Evolutionary conservation across 2,888 invertebrate genomes (phyloP), one percentile per base, ranked within the genome.

Genomic region (Erebia epiphron): DNA sequence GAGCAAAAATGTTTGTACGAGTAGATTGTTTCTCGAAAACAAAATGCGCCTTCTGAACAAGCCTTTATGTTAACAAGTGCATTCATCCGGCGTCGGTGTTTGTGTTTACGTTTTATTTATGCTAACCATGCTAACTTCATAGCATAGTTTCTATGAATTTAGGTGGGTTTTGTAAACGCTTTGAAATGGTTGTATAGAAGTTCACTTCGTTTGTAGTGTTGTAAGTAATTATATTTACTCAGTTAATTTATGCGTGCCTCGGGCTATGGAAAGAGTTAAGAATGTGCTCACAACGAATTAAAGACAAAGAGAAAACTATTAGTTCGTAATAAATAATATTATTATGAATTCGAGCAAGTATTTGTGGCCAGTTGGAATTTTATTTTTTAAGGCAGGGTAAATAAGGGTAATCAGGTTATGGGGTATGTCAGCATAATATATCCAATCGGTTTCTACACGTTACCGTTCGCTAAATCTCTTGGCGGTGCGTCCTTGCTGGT

Each of bases 201-300:
- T 56, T 56, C 41, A 56, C 43, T 66, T 66, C 14, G 54, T 56
- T 56, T 43, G 66, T 66, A 65, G 54, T 66, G 52, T 66, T 57
- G 49, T 62, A 66, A 56, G 49, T 62, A 66, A 56, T 66, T 46
- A 43, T 66, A 66, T 56, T 56, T 66, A 43, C 56, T 52, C 56
- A 13, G 43, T 56, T 66, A 52, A 64, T 52, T 64, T 64, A 64
- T 73, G 77, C 76, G 78, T 62, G 62, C 62, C 62, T 46, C 62
- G 49, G 62, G 62, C 62, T 49, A 26, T 18, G 11, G 62, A 21
- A 49, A 21, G 21, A 46, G 18, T 61, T 18, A 2, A 62, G 14
- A 21, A 62, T 14, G 49, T 49, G 7, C 46, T 14, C 61, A 18
- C 16, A 46, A 5, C 16, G 58, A 62, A 18, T 61, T 18, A 21